Conservation (phyloP, 30 jellyfish, hydroid and myxozoan genomes). For the Catostylus mosaicus region DNA sequence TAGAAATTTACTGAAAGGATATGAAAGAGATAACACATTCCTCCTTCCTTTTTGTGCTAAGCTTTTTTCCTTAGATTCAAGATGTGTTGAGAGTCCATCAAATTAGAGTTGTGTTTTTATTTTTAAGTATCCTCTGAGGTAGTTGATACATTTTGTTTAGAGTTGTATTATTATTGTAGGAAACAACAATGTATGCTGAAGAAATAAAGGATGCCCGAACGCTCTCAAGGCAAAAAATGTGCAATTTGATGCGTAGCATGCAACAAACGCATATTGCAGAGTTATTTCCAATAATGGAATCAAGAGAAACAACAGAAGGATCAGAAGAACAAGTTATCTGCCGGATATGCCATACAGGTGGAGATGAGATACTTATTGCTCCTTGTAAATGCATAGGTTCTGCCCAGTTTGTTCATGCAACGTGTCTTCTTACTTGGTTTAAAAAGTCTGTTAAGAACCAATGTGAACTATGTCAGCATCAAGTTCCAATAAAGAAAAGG, state of each 20-base stretch:
- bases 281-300: constrained; percentile 64
- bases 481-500: constrained; percentile 80
- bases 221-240: constrained; percentile 48
- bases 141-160: too few species aligned
- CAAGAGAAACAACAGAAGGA: constrained; percentile 82
- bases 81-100: too few species aligned
- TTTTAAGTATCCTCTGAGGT: background rate
- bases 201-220: constrained; percentile 20
- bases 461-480: constrained; percentile 92
- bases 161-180: constrained; percentile 11
- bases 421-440: constrained; percentile 96
- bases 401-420: constrained; percentile 91
- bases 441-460: constrained; percentile 91
- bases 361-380: constrained; percentile 87
- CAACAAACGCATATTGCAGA: constrained; percentile 56
- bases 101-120: too few species aligned
- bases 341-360: constrained; percentile 83
- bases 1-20: too few species aligned
- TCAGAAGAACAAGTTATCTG: constrained; percentile 70
- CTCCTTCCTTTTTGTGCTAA: too few species aligned
- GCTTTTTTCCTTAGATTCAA: too few species aligned
- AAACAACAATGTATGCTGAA: background rate
- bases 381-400: constrained; percentile 98
- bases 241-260: constrained; percentile 35
- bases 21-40: too few species aligned